Conservation (phyloP, 1,140 invertebrate genomes). For the Lordiphosa collinella region DNA sequence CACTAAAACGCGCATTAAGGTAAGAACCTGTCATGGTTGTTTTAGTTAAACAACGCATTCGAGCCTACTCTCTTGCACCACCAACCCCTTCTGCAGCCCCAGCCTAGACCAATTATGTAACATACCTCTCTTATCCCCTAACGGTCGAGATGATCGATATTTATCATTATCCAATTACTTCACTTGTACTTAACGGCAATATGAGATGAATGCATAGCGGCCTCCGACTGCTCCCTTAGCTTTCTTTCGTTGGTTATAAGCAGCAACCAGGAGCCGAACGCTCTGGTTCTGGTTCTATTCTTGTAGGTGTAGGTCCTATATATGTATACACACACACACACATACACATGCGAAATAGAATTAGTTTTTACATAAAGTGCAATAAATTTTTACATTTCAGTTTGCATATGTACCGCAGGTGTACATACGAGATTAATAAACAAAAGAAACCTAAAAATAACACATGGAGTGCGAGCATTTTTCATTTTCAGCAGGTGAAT, state of each 20-base stretch:
- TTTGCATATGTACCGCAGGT: conserved; percentile 12
- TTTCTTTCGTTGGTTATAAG: conserved; percentile 11
- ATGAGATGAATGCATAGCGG: conserved; percentile 1
- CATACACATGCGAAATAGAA: conserved; percentile 13
- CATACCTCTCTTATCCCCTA: no score
- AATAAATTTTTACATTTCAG: conserved; percentile 25
- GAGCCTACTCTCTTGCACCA: no score
- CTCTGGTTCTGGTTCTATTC: neutral
- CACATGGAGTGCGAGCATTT: neutral
- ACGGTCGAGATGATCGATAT: no score
- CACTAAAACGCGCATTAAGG: no score
- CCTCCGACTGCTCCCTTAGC: conserved; percentile 1
- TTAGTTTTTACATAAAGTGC: conserved; percentile 26
- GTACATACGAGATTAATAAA: conserved; percentile 4
- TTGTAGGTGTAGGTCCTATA: conserved; percentile 7
- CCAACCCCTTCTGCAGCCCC: no score
- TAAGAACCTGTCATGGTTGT: no score
- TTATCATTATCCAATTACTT: no score
- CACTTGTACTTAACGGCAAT: conserved; percentile 8
- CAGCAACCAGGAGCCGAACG: neutral
- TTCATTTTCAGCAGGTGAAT: no score
- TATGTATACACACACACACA: conserved; percentile 19
- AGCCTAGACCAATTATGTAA: no score
- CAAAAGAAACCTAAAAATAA: conserved; percentile 2
- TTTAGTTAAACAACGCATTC: no score